Conservation (phyloP, 2,888 invertebrate genomes). For the Lissocephala sabroskyi region DNA sequence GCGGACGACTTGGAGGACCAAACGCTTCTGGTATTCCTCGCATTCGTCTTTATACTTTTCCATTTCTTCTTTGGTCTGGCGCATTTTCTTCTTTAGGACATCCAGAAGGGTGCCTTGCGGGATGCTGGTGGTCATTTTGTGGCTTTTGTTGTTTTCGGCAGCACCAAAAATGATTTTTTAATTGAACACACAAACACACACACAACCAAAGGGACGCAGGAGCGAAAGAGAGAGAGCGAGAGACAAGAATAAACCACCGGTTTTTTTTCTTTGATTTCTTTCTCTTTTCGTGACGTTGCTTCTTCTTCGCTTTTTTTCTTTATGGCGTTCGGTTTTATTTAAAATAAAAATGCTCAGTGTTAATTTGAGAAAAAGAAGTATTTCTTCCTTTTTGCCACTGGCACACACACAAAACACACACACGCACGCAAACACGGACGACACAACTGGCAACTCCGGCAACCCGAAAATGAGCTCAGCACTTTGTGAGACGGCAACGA, state of each 20-base stretch:
- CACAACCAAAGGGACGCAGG: constrained; percentile 19
- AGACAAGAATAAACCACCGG: constrained; percentile 64
- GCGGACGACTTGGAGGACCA: constrained; percentile 95
- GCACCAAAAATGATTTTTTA: constrained; percentile 33
- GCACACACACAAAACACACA: constrained; percentile 33
- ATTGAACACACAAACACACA: constrained; percentile 48
- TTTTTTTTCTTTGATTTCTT: constrained; percentile 54
- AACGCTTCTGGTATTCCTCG: constrained; percentile 95
- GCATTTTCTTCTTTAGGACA: constrained; percentile 99
- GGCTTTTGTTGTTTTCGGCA: constrained; percentile 47
- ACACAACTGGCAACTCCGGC: too few species aligned
- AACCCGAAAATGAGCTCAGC: constrained; percentile 44
- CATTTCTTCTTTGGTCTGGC: constrained; percentile 98
- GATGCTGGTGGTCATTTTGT: constrained; percentile 87
- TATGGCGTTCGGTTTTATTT: background rate
- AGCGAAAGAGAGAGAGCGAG: constrained; percentile 37
- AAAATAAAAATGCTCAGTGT: too few species aligned
- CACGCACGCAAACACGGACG: constrained; percentile 30
- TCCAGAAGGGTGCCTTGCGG: constrained; percentile 95
- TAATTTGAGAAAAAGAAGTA: too few species aligned
- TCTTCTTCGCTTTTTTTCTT: constrained; percentile 9
- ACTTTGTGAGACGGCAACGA: constrained; percentile 49
- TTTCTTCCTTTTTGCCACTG: too few species aligned
- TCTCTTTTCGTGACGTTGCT: constrained; percentile 32
- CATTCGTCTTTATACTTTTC: constrained; percentile 98